phyloP scores from a whole-genome alignment of 2,113 vertebrate genomes.

The Tor tambroides region DNA sequence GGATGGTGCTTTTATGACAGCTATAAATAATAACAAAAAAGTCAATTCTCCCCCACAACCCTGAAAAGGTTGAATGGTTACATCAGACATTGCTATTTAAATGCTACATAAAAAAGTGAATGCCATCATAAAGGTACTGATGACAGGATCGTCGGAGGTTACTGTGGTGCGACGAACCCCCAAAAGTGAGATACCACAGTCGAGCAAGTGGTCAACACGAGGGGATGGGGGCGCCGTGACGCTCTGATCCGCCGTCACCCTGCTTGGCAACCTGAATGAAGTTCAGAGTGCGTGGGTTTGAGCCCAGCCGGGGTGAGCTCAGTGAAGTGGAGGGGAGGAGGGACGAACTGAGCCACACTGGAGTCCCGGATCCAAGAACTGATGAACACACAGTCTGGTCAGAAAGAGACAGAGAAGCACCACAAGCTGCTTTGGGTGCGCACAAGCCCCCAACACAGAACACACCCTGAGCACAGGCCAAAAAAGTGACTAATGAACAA shows the following conservation, averaged over 20 bases:
- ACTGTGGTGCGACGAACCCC: conserved; percentile 61
- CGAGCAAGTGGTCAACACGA: conserved; percentile 62
- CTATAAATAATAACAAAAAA: conserved; percentile 80
- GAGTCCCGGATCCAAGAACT: conserved; percentile 20
- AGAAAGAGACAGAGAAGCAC: conserved; percentile 26
- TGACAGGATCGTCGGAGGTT: conserved; percentile 71
- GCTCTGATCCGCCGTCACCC: conserved; percentile 57
- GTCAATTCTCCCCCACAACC: conserved; percentile 70
- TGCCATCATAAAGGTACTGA: conserved; percentile 72
- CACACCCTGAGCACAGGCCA: conserved; percentile 43
- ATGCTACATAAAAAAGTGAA: conserved; percentile 77
- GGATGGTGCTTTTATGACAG: conserved; percentile 82
- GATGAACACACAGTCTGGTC: conserved; percentile 19
- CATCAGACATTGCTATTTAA: conserved; percentile 75
- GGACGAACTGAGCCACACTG: neutral
- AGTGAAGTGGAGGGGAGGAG: neutral
- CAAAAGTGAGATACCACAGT: conserved; percentile 69
- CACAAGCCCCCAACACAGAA: conserved; percentile 31
- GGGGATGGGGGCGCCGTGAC: conserved; percentile 51
- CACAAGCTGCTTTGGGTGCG: conserved; percentile 33
- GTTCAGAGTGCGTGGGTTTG: neutral
- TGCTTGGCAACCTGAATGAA: conserved; percentile 3
- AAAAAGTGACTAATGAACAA: conserved; percentile 36
- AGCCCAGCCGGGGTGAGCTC: neutral
- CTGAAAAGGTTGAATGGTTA: conserved; percentile 76